Conservation (phyloP, 2,113 vertebrate genomes). For the Podarcis muralis region DNA sequence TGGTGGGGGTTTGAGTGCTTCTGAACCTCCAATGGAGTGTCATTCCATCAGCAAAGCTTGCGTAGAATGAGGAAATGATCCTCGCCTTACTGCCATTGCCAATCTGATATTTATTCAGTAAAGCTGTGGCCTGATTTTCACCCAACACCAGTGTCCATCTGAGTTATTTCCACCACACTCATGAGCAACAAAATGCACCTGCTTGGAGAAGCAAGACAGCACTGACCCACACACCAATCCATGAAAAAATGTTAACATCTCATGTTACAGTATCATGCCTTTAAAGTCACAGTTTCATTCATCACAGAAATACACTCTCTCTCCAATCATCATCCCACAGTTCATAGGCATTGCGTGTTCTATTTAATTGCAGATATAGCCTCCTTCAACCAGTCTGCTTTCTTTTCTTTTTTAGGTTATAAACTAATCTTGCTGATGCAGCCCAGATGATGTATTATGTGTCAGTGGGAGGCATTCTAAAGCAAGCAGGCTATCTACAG, state of each 20-base stretch:
- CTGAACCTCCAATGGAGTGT: too few relatives aligned
- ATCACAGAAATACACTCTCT: background rate
- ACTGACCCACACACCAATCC: too few relatives aligned
- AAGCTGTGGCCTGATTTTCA: too few relatives aligned
- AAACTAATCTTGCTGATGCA: background rate
- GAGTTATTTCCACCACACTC: too few relatives aligned
- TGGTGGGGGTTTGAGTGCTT: too few relatives aligned
- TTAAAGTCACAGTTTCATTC: background rate
- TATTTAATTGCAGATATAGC: conserved; percentile 10
- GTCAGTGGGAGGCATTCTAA: background rate
- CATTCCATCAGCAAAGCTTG: too few relatives aligned
- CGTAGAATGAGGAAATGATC: too few relatives aligned
- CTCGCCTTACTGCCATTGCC: too few relatives aligned
- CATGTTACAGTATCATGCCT: background rate
- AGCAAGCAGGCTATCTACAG: background rate
- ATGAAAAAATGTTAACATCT: background rate
- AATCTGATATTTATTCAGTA: too few relatives aligned
- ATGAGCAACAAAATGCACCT: too few relatives aligned
- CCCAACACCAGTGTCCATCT: too few relatives aligned
- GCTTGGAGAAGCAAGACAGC: too few relatives aligned
- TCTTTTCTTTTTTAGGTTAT: background rate
- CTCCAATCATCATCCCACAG: background rate
- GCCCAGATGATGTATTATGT: accelerated
- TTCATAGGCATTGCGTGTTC: background rate
- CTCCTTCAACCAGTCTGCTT: background rate